Evolutionary conservation across 2,113 vertebrate genomes (phyloP).

Genomic region (Etheostoma cragini): DNA sequence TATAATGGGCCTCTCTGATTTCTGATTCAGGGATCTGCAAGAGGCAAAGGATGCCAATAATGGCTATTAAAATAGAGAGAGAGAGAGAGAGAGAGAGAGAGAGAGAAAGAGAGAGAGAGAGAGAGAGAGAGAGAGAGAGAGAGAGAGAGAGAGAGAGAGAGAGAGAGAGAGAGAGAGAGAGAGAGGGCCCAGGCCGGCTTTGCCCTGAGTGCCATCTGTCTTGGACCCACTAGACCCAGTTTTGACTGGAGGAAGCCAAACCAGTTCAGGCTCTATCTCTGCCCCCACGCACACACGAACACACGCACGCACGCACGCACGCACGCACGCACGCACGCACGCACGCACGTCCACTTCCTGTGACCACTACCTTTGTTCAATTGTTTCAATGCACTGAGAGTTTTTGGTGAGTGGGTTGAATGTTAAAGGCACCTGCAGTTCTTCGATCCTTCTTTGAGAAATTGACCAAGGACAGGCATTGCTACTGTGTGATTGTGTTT

Average conservation of each 20-base stretch:
- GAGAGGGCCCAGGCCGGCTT: constrained; percentile 64
- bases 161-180: constrained; percentile 45
- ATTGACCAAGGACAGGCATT: background rate
- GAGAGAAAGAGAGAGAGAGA: constrained; percentile 43
- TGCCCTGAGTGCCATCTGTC: constrained; percentile 82
- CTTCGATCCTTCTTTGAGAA: constrained; percentile 20
- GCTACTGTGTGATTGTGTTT: background rate
- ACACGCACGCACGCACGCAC: background rate
- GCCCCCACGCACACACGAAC: constrained; percentile 17
- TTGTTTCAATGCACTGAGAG: background rate
- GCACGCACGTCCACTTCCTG: background rate
- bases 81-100: constrained; percentile 51
- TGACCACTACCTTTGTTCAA: constrained; percentile 4
- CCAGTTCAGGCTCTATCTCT: constrained; percentile 68
- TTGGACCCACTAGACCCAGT: constrained; percentile 81
- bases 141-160: constrained; percentile 30
- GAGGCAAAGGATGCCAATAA: constrained; percentile 81
- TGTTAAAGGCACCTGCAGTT: background rate
- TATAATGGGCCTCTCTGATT: constrained; percentile 82
- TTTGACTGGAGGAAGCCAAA: constrained; percentile 75
- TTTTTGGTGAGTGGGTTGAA: background rate
- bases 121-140: constrained; percentile 32
- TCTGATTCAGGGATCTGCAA: constrained; percentile 79
- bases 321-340: background rate
- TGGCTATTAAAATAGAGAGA: constrained; percentile 77